Percentiles rank a stretch among this genome's conserved stretches.
Conservation (phyloP, 2,888 invertebrate species). For the Drosophila paranaensis region DNA sequence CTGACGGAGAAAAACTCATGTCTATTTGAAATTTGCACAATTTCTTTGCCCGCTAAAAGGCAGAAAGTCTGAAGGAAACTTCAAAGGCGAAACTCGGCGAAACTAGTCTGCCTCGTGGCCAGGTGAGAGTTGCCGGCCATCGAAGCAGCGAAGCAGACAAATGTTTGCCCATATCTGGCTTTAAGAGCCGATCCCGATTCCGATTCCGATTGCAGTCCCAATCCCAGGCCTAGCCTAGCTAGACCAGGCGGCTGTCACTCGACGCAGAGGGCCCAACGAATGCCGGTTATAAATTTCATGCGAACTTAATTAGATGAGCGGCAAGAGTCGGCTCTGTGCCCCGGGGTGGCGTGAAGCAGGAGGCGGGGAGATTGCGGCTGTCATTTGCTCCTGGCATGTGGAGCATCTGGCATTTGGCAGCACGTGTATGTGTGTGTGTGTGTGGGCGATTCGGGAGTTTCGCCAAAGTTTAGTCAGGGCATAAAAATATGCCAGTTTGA, state of each 20-base stretch:
- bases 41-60: background rate
- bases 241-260: slow-evolving; percentile 13
- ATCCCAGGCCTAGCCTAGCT: background rate
- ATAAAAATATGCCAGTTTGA: slow-evolving; percentile 43
- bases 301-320: slow-evolving; percentile 48
- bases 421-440: slow-evolving; percentile 13
- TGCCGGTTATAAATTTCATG: slow-evolving; percentile 41
- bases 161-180: background rate
- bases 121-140: background rate
- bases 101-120: background rate
- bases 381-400: slow-evolving; percentile 29
- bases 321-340: slow-evolving; percentile 22
- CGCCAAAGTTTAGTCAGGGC: slow-evolving; percentile 23
- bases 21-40: background rate
- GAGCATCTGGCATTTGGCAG: slow-evolving; percentile 42
- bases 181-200: background rate
- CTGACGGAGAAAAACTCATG: background rate
- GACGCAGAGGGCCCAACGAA: slow-evolving; percentile 30
- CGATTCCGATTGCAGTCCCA: background rate
- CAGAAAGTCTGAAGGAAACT: background rate
- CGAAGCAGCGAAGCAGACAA: slow-evolving; percentile 1
- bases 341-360: background rate
- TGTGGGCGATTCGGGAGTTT: slow-evolving; percentile 7
- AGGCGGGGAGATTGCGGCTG: slow-evolving; percentile 21
- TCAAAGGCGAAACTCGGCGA: background rate